phyloP scores from a whole-genome alignment of 2,888 invertebrate genomes.

The Coenonympha arcania region DNA sequence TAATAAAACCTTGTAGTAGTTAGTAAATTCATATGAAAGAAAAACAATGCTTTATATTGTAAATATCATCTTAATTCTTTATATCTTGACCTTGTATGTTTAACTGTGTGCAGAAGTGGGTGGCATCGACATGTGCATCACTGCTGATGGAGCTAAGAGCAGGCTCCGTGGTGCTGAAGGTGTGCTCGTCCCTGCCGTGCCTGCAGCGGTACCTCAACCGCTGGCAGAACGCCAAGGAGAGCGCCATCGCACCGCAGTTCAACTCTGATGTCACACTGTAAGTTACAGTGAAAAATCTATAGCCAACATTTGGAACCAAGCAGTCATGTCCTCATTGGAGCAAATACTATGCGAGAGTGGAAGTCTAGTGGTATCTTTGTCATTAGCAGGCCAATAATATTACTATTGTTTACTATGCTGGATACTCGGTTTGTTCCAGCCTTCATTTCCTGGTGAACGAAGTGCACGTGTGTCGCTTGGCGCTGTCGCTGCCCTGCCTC shows the following conservation, averaged over 20 bases:
- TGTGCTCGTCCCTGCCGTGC: constrained; percentile 84
- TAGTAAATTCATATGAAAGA: too few relatives aligned
- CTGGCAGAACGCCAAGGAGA: constrained; percentile 77
- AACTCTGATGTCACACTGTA: constrained; percentile 77
- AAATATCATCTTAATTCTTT: not conserved
- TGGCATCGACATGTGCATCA: constrained; percentile 83
- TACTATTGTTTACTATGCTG: too few relatives aligned
- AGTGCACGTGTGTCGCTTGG: constrained; percentile 86
- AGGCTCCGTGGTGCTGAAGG: constrained; percentile 84
- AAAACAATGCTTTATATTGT: too few relatives aligned
- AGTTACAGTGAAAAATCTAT: too few relatives aligned
- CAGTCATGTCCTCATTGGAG: too few relatives aligned
- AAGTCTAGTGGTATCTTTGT: too few relatives aligned
- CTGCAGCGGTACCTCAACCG: constrained; percentile 69
- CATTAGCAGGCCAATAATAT: too few relatives aligned
- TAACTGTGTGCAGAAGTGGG: constrained; percentile 80
- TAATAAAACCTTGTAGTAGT: too few relatives aligned
- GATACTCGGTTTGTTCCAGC: too few relatives aligned
- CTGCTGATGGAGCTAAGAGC: constrained; percentile 87
- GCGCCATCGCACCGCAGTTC: constrained; percentile 80
- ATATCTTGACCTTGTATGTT: not conserved
- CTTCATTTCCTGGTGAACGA: constrained; percentile 87
- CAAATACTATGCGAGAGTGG: too few relatives aligned
- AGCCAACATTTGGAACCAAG: too few relatives aligned
- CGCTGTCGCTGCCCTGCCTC: constrained; percentile 87